Conservation (phyloP, 2,888 invertebrate genomes). For the Gortyna flavago region DNA sequence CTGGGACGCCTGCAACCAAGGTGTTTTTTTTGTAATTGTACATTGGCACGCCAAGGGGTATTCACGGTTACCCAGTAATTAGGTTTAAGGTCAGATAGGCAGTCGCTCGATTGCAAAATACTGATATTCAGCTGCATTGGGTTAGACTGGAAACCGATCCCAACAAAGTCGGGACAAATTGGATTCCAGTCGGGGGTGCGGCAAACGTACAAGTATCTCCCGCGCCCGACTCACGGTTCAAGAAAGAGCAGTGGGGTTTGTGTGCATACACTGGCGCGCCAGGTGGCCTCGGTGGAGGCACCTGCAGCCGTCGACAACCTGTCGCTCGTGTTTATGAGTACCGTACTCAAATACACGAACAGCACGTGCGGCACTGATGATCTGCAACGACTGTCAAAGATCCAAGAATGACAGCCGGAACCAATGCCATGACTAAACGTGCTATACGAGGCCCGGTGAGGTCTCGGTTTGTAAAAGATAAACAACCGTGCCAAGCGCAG, state of each 20-base stretch:
- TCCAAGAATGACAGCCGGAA: neutral
- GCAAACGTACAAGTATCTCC: neutral
- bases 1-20: slow-evolving; percentile 62
- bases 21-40: neutral
- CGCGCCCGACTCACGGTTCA: neutral
- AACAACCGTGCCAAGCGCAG: neutral
- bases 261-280: neutral
- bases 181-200: neutral
- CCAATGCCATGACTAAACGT: neutral
- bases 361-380: neutral
- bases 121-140: neutral
- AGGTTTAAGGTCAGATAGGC: neutral
- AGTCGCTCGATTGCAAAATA: neutral
- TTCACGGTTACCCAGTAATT: neutral
- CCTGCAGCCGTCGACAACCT: neutral
- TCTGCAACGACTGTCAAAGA: neutral
- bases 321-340: neutral
- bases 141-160: neutral
- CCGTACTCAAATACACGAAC: neutral
- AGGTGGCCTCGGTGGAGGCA: neutral
- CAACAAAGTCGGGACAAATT: neutral
- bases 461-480: neutral
- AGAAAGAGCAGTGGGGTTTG: neutral
- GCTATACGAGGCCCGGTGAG: neutral
- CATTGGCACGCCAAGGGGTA: neutral